Evolutionary conservation across 2,113 vertebrate species (phyloP).

Genomic region (Spea multiplicata): DNA sequence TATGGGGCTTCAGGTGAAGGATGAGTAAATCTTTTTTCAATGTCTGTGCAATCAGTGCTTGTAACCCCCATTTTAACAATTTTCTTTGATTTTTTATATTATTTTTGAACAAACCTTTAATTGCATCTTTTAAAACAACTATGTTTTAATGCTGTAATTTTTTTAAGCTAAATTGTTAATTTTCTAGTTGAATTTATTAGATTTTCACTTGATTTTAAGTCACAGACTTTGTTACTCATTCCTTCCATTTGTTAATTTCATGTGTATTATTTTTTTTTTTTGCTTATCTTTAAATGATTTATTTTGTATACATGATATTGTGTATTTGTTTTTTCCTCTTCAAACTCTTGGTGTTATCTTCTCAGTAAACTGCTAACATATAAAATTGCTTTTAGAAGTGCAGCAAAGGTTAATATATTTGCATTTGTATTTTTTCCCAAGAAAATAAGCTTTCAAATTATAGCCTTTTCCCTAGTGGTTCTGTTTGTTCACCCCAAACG

Average conservation of each 20-base stretch:
- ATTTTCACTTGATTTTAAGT: neutral
- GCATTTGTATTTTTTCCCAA: no score
- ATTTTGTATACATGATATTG: neutral
- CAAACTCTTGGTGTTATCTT: no score
- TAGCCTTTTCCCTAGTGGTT: no score
- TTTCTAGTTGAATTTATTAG: neutral
- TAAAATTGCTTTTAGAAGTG: no score
- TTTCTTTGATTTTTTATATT: neutral
- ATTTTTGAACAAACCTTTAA: neutral
- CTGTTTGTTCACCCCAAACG: no score
- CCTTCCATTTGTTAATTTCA: neutral
- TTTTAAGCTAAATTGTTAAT: neutral
- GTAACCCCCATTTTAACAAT: neutral
- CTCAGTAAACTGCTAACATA: no score
- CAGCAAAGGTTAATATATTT: no score
- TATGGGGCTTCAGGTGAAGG: slow-evolving; percentile 97
- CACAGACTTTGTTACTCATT: slow-evolving; percentile 10
- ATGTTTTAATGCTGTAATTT: neutral
- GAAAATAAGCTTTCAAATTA: no score
- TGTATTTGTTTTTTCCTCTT: no score
- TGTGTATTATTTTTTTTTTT: neutral
- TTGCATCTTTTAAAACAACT: neutral
- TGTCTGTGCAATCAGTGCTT: slow-evolving; percentile 60
- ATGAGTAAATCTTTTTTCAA: slow-evolving; percentile 76
- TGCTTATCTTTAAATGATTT: neutral